Evolutionary conservation across 2,888 invertebrate genomes (phyloP).

Genomic region (Patella pellucida): DNA sequence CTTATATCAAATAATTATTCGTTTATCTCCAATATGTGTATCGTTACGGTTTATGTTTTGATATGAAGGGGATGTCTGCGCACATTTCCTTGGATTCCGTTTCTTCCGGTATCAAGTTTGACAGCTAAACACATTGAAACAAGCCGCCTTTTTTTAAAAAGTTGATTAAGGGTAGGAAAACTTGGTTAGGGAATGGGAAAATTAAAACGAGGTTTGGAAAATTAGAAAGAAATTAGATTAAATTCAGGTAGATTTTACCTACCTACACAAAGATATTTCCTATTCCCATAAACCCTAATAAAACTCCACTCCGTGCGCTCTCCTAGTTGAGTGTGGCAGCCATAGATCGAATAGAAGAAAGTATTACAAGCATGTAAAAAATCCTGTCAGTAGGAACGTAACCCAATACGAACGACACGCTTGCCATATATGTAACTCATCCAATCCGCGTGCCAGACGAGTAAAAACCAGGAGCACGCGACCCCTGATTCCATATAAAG

Average conservation of each 20-base stretch:
- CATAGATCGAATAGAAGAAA: constrained; percentile 40
- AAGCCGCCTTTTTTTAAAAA: too few relatives aligned
- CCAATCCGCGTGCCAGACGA: constrained; percentile 17
- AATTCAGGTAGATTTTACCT: constrained; percentile 15
- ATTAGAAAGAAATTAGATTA: too few relatives aligned
- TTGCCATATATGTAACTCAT: constrained; percentile 49
- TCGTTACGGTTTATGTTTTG: too few relatives aligned
- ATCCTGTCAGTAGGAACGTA: constrained; percentile 42
- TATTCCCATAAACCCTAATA: constrained; percentile 28
- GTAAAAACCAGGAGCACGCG: constrained; percentile 15
- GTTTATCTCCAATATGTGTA: too few relatives aligned
- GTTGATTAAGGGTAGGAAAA: too few relatives aligned
- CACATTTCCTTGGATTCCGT: too few relatives aligned
- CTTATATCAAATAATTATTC: too few relatives aligned
- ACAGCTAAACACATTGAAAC: too few relatives aligned
- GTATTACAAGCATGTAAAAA: constrained; percentile 50
- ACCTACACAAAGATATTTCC: constrained; percentile 22
- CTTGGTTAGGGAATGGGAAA: too few relatives aligned
- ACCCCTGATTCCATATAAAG: constrained; percentile 27
- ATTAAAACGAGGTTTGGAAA: too few relatives aligned
- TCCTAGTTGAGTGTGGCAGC: constrained; percentile 36
- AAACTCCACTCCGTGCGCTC: constrained; percentile 25
- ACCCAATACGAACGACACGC: constrained; percentile 40
- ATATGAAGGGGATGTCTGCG: too few relatives aligned
- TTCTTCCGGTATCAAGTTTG: too few relatives aligned